Conservation (phyloP, 2,113 vertebrate species). For the Dicaeum eximium region DNA sequence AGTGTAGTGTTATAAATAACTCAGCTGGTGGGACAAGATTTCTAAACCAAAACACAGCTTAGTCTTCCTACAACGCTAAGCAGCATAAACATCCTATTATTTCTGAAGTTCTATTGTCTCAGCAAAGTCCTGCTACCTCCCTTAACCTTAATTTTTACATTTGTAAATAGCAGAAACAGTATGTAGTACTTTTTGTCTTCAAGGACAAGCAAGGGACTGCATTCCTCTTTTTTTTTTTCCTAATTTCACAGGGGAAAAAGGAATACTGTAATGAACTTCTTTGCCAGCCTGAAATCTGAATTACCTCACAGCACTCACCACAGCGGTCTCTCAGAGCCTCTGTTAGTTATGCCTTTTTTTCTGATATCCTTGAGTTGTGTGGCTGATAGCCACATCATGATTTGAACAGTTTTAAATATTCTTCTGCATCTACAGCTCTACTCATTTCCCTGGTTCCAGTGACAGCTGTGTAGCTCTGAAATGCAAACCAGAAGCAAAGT, state of each 20-base stretch:
- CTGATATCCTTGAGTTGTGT: neutral
- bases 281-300: neutral
- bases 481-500: neutral
- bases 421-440: neutral
- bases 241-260: neutral
- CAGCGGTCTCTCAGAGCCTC: neutral
- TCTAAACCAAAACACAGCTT: neutral
- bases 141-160: neutral
- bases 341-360: neutral
- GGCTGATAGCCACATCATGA: neutral
- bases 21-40: neutral
- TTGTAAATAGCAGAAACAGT: neutral
- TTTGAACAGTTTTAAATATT: neutral
- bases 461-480: neutral
- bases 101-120: neutral
- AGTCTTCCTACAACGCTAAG: neutral
- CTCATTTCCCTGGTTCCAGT: neutral
- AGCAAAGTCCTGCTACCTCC: neutral
- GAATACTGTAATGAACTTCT: neutral
- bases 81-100: neutral
- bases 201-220: neutral
- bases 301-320: neutral
- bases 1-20: neutral
- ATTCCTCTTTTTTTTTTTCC: neutral
- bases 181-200: neutral